Evolutionary conservation across 2,113 vertebrate species (phyloP), one percentile per base, ranked within the genome.

Genomic region (Sinosuthora webbiana): DNA sequence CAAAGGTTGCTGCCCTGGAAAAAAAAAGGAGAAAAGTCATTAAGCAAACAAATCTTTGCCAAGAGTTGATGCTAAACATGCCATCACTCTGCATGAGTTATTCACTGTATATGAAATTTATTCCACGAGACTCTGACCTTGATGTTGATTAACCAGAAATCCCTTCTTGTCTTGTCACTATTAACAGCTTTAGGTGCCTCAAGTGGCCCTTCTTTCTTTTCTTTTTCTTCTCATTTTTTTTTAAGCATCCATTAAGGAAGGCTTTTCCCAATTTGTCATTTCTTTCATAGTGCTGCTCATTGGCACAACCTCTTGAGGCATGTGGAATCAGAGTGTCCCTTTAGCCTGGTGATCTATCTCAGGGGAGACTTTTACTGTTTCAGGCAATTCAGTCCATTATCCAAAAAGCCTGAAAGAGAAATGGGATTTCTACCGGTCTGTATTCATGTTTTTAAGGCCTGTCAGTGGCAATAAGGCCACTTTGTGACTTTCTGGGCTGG

Each of bases 41-140:
- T 97, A 96, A 95, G 93, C 95, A 97, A 97, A 97, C 97, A 97
- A 97, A 95, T 92, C 95, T 96, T 95, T 91, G 90, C 94, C 95
- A 94, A 80, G 90, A 92, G 83, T 93, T 96, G 95, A 95, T 93
- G 90, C 95, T 96, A 96, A 97, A 97, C 93, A 95, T 91, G 90
- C 96, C 82, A 55, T 95, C 75, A 24, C 78, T 92, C 87, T 37
- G 49, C 75, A 86, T 92, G 94, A 97, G 90, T 96, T 96, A 95
- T 94, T 95, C 90, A 50, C 80, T 93, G 75, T 75, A 90, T 94
- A 94, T 94, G 90, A 95, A 97, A 96, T 97, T 95, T 97, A 97
- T 97, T 95, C 93, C 59, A 41, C 64, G 25, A 44, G 94, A 94
- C 94, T 92, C 39, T 95, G 97, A 97, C 97, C 97, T 96, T 92